Base-by-base conservation (phyloP, 2,797 vertebrate species). In the Cephalopachus bancanus region DNA sequence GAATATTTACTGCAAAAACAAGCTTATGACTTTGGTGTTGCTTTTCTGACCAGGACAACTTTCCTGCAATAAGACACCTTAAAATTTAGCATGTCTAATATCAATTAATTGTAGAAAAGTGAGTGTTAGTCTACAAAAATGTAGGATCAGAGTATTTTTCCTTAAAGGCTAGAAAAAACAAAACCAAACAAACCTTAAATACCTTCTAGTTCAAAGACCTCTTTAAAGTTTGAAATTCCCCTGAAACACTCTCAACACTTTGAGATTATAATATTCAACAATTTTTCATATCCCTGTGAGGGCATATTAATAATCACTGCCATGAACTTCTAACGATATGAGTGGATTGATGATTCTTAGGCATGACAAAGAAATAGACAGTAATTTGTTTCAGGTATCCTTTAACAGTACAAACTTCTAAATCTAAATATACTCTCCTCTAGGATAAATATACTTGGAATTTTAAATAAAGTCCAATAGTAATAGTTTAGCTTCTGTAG, bases 81-180 rank as follows among this genome's bases (percentile, higher is more conserved):
- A 85, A 94, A 37, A 89, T 85, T 92, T 80, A 91, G 83, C 28
- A 83, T 64, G 37, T 20, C 14, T 89, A 59, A 30, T 24, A 74
- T 30, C 17, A 75, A 59, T 74, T 28, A 83, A 69, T 16, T 60
- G 16, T 28, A 78, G 64, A 91, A 49, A 78, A 81, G 9, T 94
- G 20, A 28, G 26, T 74, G 30, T 7, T 60, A 57, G 44, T 81
- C 26, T 95, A 95, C 20, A 83, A 16, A 91, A 86, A 86, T 81
- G 17, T 17, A 89, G 65, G 80, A 53, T 69, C 19, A 55, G 20
- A 65, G 53, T 30, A 26, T 65, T 72, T 37, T 81, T 33, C 60
- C 72, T 76, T 62, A 90, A 76, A 37, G 76, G 24, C 55, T 19
- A 1, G 9, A 84, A 37, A 55, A 85, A 53, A 44, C 6, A 44